phyloP scores from a whole-genome alignment of 37 sponge, comb jelly and placozoan genomes.

The Beroe forskalii region DNA sequence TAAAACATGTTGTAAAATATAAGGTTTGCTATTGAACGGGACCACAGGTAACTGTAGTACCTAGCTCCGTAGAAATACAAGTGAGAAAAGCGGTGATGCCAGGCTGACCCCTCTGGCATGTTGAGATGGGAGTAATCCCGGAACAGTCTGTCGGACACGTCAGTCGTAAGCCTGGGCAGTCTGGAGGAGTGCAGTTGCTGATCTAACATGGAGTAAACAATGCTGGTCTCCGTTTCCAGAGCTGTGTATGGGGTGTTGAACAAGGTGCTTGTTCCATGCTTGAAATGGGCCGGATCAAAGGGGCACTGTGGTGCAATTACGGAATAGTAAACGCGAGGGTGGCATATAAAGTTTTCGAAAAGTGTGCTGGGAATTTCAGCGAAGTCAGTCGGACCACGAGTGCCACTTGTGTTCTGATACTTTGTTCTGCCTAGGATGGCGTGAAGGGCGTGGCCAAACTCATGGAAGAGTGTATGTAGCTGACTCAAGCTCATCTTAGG shows the following conservation, averaged over 20 bases:
- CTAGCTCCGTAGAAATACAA: constrained; percentile 80
- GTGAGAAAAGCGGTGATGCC: constrained; percentile 82
- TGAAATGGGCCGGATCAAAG: constrained; percentile 44
- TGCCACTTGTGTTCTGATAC: constrained; percentile 94
- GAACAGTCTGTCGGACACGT: constrained; percentile 67
- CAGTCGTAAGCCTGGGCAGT: background rate
- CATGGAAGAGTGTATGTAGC: constrained; percentile 88
- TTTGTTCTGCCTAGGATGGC: constrained; percentile 80
- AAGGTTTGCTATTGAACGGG: constrained; percentile 80
- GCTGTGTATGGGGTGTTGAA: constrained; percentile 69
- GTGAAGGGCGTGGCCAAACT: constrained; percentile 95
- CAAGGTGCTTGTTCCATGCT: constrained; percentile 12
- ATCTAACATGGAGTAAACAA: constrained; percentile 77
- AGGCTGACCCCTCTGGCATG: constrained; percentile 66
- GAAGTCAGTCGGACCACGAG: constrained; percentile 88
- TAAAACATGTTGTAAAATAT: constrained; percentile 80
- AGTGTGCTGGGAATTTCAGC: constrained; percentile 93
- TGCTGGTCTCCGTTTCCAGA: constrained; percentile 72
- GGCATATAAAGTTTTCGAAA: constrained; percentile 82
- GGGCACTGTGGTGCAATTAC: constrained; percentile 70
- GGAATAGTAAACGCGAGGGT: constrained; percentile 70
- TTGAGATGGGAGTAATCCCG: constrained; percentile 66
- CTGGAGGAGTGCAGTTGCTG: constrained; percentile 69
- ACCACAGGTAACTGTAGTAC: constrained; percentile 93
- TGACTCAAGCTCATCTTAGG: constrained; percentile 70